Percentiles rank a stretch among this genome's conserved stretches.
Conservation (phyloP, 2,797 vertebrate genomes). For the Halcyon leucocephala region DNA sequence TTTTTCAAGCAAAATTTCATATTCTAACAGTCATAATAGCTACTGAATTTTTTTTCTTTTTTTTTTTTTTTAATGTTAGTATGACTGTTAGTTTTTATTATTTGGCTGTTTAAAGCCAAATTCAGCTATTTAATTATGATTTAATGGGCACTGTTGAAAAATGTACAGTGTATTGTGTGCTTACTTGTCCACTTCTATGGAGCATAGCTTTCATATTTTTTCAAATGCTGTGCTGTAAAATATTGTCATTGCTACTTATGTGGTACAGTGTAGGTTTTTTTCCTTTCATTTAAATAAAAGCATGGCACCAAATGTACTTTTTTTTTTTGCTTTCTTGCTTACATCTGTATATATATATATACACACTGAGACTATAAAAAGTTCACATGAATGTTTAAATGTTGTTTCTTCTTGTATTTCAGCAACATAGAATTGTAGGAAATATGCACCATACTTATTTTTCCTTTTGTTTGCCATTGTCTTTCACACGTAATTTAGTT, state of each 20-base stretch:
- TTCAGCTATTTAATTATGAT: slow-evolving; percentile 78
- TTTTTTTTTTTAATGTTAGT: slow-evolving; percentile 65
- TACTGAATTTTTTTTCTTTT: slow-evolving; percentile 70
- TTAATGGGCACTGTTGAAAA: slow-evolving; percentile 76
- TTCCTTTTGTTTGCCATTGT: background rate
- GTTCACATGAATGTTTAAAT: background rate
- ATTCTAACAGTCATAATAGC: slow-evolving; percentile 65
- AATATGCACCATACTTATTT: background rate
- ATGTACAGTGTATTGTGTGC: slow-evolving; percentile 85
- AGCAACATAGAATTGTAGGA: background rate
- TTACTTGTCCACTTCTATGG: slow-evolving; percentile 79
- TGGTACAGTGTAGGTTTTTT: slow-evolving; percentile 77
- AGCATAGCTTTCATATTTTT: slow-evolving; percentile 81
- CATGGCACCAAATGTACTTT: slow-evolving; percentile 77
- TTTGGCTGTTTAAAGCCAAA: slow-evolving; percentile 87
- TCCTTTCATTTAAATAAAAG: slow-evolving; percentile 83
- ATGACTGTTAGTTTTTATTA: slow-evolving; percentile 78
- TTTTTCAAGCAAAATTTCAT: slow-evolving; percentile 71
- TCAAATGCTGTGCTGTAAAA: slow-evolving; percentile 86
- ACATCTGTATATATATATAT: background rate
- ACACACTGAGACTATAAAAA: background rate
- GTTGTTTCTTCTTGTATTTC: background rate
- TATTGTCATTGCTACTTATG: slow-evolving; percentile 82
- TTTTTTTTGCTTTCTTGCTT: slow-evolving; percentile 16
- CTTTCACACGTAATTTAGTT: background rate